A percentile compares a stretch with the other conserved stretches of the same genome.
These are phyloP conservation scores for Marmota flaviventris DNA, from an alignment of 2,113 vertebrate species.

Conservation along the genomic window DNA sequence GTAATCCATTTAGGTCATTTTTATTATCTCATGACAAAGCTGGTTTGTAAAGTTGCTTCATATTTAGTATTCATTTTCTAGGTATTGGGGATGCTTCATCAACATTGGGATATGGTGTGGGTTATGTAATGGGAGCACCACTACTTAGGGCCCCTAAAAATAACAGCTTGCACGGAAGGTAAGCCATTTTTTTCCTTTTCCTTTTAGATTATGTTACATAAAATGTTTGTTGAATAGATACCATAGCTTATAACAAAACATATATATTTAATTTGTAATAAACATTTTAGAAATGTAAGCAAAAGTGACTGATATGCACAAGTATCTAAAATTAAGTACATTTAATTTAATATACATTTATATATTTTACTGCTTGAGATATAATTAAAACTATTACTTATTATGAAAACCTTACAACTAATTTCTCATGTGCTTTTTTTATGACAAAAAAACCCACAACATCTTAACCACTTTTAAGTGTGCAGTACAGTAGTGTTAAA, in stretches of 20 bases:
- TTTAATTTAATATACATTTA: not conserved
- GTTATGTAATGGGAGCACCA: constrained; percentile 85
- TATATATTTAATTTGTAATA: not conserved
- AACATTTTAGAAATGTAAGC: not conserved
- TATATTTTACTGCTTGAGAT: not conserved
- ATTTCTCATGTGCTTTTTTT: not conserved
- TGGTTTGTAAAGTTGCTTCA: not conserved
- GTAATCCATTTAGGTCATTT: not conserved
- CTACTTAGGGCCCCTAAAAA: constrained; percentile 79
- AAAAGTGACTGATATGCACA: not conserved
- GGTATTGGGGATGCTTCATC: constrained; percentile 86
- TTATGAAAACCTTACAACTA: not conserved
- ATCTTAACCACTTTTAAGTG: not conserved
- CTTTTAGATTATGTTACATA: constrained; percentile 7
- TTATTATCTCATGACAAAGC: not conserved
- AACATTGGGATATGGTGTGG: constrained; percentile 87
- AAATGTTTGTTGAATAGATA: not conserved
- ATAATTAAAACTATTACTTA: not conserved
- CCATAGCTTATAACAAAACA: not conserved
- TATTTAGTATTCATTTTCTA: constrained; percentile 69
- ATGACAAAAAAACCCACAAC: not conserved
- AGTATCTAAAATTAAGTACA: not conserved
- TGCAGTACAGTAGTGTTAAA: not conserved
- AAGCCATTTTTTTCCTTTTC: constrained; percentile 73
- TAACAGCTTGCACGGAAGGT: constrained; percentile 53